These are phyloP conservation scores for Atopsyche davidsoni DNA, from an alignment of 1,140 invertebrate genomes.

Conservation along the genomic window DNA sequence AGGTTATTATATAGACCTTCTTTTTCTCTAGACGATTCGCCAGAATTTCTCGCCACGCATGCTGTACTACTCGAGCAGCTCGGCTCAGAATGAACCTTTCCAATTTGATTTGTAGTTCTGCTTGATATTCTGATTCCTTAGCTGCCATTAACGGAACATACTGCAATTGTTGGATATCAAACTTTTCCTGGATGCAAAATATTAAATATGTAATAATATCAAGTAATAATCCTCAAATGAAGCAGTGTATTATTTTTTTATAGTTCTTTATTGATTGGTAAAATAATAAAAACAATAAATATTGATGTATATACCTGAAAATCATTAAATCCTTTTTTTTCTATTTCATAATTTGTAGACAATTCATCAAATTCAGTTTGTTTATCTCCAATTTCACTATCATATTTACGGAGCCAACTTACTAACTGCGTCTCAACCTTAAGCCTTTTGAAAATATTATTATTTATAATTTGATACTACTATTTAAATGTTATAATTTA, in stretches of 20 bases:
- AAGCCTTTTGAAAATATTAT: slow-evolving; percentile 37
- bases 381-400: slow-evolving; percentile 45
- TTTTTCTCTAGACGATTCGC: slow-evolving; percentile 42
- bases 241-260: slow-evolving; percentile 1
- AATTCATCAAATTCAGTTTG: slow-evolving; percentile 44
- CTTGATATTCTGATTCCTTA: slow-evolving; percentile 44
- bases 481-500: too few species aligned
- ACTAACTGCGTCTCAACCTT: slow-evolving; percentile 46
- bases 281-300: neutral
- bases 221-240: neutral
- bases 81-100: slow-evolving; percentile 41
- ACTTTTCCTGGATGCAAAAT: slow-evolving; percentile 31
- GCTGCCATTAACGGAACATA: slow-evolving; percentile 45
- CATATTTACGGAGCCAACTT: slow-evolving; percentile 47
- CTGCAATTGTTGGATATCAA: slow-evolving; percentile 41
- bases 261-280: neutral
- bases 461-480: neutral
- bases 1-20: slow-evolving; percentile 37
- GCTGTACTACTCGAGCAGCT: slow-evolving; percentile 42
- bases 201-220: neutral
- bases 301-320: slow-evolving; percentile 36
- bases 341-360: slow-evolving; percentile 41
- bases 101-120: slow-evolving; percentile 43
- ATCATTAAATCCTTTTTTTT: slow-evolving; percentile 37
- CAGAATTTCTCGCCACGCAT: slow-evolving; percentile 40